These are phyloP conservation scores for Ptychochromis oligacanthus DNA, from an alignment of 2,113 vertebrate species.

Conservation along the genomic window DNA sequence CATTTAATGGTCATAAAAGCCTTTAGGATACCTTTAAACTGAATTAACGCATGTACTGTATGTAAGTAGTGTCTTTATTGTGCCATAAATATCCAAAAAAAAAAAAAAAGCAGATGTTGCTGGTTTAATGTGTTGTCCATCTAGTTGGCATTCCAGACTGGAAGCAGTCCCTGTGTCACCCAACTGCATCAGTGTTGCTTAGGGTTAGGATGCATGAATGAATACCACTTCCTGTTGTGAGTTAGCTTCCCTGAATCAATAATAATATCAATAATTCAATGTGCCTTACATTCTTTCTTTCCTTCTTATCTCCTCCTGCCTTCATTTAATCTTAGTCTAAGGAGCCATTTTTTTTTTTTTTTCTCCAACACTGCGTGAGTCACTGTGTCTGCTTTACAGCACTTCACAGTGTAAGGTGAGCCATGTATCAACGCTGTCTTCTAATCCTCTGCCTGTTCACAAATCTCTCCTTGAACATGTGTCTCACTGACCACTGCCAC, in stretches of 20 bases:
- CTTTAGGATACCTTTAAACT: too few relatives aligned
- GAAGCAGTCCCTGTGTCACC: background rate
- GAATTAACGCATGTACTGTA: too few relatives aligned
- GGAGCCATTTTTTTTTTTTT: background rate
- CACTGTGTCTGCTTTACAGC: background rate
- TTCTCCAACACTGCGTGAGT: background rate
- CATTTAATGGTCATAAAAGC: background rate
- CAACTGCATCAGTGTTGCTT: background rate
- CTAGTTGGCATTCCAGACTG: background rate
- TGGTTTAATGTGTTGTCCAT: too few relatives aligned
- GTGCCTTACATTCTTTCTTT: background rate
- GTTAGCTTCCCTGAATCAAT: background rate
- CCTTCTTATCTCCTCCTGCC: background rate
- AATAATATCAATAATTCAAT: constrained; percentile 18
- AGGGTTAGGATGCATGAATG: background rate
- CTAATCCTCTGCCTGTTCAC: constrained; percentile 37
- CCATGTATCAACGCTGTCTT: constrained; percentile 6
- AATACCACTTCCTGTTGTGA: constrained; percentile 1
- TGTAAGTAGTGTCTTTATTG: too few relatives aligned
- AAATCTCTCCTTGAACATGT: constrained; percentile 40
- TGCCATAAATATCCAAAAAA: too few relatives aligned
- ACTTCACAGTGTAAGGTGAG: constrained; percentile 16
- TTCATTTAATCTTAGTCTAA: background rate
- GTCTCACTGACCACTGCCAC: constrained; percentile 6
- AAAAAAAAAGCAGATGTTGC: too few relatives aligned